These are phyloP conservation scores for Platycheirus rosarum DNA, from an alignment of 2,888 invertebrate genomes.

Conservation along the genomic window DNA sequence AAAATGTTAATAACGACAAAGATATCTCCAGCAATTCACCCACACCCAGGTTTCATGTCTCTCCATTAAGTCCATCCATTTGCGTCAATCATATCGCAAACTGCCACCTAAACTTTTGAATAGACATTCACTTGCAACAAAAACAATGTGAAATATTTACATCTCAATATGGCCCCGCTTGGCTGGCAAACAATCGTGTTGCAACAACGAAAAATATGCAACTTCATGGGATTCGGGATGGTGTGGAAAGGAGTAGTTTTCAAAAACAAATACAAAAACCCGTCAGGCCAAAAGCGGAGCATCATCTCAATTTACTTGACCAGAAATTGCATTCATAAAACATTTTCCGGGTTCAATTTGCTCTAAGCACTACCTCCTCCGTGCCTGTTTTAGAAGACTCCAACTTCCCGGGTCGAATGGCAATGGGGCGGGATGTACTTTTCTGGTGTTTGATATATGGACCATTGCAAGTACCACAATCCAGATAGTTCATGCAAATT, in stretches of 20 bases:
- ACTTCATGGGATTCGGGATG: neutral
- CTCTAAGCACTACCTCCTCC: conserved; percentile 25
- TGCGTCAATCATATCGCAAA: conserved; percentile 58
- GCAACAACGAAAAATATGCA: conserved; percentile 1
- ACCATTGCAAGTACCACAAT: neutral
- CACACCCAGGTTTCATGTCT: conserved; percentile 43
- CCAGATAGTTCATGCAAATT: conserved; percentile 25
- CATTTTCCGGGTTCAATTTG: conserved; percentile 65
- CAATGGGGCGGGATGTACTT: conserved; percentile 10
- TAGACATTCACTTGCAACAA: conserved; percentile 33
- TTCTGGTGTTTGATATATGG: conserved; percentile 3
- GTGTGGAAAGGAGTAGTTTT: conserved; percentile 1
- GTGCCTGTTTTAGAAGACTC: conserved; percentile 38
- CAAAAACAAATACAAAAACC: conserved; percentile 36
- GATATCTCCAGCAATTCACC: conserved; percentile 9
- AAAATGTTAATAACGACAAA: conserved; percentile 44
- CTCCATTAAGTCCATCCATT: conserved; percentile 46
- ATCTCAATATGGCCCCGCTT: conserved; percentile 33
- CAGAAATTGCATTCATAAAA: conserved; percentile 71
- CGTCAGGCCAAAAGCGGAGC: conserved; percentile 48
- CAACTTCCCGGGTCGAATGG: neutral
- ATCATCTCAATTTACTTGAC: conserved; percentile 69
- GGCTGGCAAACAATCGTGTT: conserved; percentile 28
- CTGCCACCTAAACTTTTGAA: conserved; percentile 40
- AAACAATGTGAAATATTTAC: conserved; percentile 34